Base-by-base conservation (phyloP, 2,797 vertebrate species). In the Trachurus trachurus region DNA sequence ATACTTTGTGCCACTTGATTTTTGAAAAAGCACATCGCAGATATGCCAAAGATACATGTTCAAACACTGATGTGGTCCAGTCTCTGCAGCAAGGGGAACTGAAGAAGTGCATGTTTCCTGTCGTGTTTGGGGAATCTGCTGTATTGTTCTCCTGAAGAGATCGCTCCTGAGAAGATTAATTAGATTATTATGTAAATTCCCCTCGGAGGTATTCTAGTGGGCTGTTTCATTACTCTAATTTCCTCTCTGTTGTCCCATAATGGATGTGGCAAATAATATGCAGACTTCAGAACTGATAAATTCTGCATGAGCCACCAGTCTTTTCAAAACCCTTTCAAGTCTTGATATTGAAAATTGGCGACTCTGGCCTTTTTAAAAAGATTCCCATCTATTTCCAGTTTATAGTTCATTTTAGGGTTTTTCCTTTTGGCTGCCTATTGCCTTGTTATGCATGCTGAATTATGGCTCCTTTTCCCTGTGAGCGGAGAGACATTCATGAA, bases 101-200 rank as follows among this genome's bases (percentile, higher is more conserved):
- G n/a, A 39, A 70, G 47, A 54, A 19, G 47, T 40, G 17, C 19
- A 6, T 2, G 11, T 29, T 45, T 71, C 54, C 49, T 42, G 13
- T 65, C 34, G 16, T 66, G 70, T 77, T 69, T 77, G 3, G 1
- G 42, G 73, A 72, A 70, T 58, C 57, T 21, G 31, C 69, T 62
- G 42, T 58, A 17, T 66, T 67, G 31, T 58, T 85, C 62, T 76
- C 58, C 58, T 39, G 68, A 58, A 73, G 62, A 65, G 47, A 78
- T 81, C 50, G n/a, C 29, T 80, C 64, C 65, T 64, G 54, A 17
- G 16, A 54, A 86, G 67, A 85, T 86, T 68, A 66, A 88, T 81
- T 78, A 64, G 59, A 90, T 77, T 87, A 84, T 84, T 83, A 78
- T 85, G 77, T 70, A 77, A 83, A 86, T 85, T 71, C 71, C 69